Evolutionary conservation across 1,140 invertebrate genomes (phyloP).

Genomic region (Bombus superbus): DNA sequence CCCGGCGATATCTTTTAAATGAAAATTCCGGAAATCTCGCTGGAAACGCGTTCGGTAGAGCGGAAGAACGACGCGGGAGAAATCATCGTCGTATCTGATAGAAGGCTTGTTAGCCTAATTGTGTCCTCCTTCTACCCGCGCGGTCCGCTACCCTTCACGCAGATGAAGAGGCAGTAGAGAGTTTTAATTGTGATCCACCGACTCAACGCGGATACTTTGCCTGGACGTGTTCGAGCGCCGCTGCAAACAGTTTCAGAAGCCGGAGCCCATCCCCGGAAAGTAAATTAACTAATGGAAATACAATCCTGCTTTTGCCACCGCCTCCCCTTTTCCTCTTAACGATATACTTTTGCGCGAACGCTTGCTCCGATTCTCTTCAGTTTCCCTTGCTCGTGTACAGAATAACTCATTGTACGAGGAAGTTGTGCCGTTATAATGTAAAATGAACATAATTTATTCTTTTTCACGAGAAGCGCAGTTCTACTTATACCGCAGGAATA

Average conservation of each 20-base stretch:
- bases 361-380: background rate
- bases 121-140: background rate
- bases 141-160: conserved; percentile 6
- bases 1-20: too few species aligned
- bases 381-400: background rate
- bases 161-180: conserved; percentile 37
- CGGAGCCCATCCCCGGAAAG: conserved; percentile 37
- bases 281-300: conserved; percentile 72
- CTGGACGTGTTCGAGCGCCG: conserved; percentile 53
- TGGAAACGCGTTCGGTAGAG: background rate
- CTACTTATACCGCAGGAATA: too few species aligned
- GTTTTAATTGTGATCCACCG: conserved; percentile 67
- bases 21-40: conserved; percentile 19
- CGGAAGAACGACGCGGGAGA: background rate
- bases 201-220: conserved; percentile 59
- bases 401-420: background rate
- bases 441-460: background rate
- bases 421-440: background rate
- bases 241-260: conserved; percentile 62
- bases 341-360: conserved; percentile 38
- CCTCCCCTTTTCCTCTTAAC: background rate
- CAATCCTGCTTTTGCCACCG: conserved; percentile 54
- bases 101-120: conserved; percentile 51
- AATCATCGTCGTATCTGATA: conserved; percentile 32
- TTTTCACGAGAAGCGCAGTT: background rate